Base-by-base conservation (phyloP, 2,113 vertebrate genomes). In the Gyps fulvus region DNA sequence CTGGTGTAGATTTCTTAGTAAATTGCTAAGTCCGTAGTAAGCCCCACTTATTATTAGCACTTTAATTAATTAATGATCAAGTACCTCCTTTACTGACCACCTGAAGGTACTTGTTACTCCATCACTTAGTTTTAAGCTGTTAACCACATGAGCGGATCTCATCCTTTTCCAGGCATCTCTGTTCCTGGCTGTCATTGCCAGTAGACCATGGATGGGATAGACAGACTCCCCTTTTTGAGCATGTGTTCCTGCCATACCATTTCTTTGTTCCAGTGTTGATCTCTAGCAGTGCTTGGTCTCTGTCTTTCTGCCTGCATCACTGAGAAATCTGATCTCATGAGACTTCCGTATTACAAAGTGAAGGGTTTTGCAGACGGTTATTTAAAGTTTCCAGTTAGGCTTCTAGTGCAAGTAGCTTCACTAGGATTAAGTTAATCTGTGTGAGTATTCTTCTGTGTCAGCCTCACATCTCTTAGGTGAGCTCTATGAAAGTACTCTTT, bases 21-120 rank as follows among this genome's bases (percentile, higher is more conserved):
- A 57, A 34, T 50, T 81, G 45, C 25, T 25, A 43, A 66, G 42
- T 42, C 36, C 0, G 0, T 21, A 16, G 40, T 16, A 54, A 71
- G 7, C 16, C 22, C 31, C 2, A 2, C 43, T 66, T 74, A 23
- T 25, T 69, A 13, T 65, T 52, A n/a, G n/a, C 0, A 0, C 21
- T 79, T 80, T 62, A 38, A 3, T 92, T 89, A 62, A 25, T 88
- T 90, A 83, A 61, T 73, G 76, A 52, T 93, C 42, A 88, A 67
- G 54, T 79, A 88, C 50, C 42, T 86, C 38, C 63, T 86, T 26
- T 86, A 91, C 70, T 0, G 54, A 89, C 61, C 57, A 23, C 15
- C 71, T 82, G 42, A 71, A 71, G 16, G 43, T 89, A 45, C 40
- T 86, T 50, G 47, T 86, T 95, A 61, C 45, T 89, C 45, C 57